Conservation (phyloP, 1,140 invertebrate species). For the Saxidomus purpurata region DNA sequence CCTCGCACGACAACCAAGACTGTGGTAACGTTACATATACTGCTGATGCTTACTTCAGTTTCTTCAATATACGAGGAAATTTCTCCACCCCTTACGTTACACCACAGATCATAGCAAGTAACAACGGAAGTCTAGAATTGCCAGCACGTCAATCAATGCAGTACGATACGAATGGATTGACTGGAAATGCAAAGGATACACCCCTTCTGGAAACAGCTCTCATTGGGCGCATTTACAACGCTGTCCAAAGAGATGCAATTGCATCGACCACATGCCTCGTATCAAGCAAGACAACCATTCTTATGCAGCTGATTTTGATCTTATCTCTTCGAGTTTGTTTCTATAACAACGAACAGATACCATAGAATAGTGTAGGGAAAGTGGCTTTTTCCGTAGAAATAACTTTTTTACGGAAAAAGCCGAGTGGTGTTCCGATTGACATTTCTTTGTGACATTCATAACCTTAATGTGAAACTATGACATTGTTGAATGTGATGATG, state of each 20-base stretch:
- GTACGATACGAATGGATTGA: neutral
- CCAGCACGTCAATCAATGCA: slow-evolving; percentile 6
- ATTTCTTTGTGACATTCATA: no score
- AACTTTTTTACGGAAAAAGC: no score
- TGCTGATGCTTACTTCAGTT: slow-evolving; percentile 72
- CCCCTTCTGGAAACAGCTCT: neutral
- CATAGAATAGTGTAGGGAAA: no score
- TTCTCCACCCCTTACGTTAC: slow-evolving; percentile 77
- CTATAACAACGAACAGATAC: no score
- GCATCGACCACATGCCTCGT: no score
- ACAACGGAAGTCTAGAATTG: slow-evolving; percentile 42
- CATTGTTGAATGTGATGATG: no score
- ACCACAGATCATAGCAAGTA: slow-evolving; percentile 72
- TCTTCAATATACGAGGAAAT: slow-evolving; percentile 69
- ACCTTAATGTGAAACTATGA: no score
- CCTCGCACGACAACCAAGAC: slow-evolving; percentile 25
- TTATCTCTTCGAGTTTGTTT: no score
- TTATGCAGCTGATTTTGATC: no score
- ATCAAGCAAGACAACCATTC: no score
- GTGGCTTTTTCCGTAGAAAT: no score
- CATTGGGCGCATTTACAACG: neutral
- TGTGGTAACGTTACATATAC: slow-evolving; percentile 71
- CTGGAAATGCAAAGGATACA: neutral
- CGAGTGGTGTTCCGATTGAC: no score
- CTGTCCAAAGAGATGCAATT: neutral